phyloP scores from a whole-genome alignment of 2,113 vertebrate species.

The Tinamus guttatus region DNA sequence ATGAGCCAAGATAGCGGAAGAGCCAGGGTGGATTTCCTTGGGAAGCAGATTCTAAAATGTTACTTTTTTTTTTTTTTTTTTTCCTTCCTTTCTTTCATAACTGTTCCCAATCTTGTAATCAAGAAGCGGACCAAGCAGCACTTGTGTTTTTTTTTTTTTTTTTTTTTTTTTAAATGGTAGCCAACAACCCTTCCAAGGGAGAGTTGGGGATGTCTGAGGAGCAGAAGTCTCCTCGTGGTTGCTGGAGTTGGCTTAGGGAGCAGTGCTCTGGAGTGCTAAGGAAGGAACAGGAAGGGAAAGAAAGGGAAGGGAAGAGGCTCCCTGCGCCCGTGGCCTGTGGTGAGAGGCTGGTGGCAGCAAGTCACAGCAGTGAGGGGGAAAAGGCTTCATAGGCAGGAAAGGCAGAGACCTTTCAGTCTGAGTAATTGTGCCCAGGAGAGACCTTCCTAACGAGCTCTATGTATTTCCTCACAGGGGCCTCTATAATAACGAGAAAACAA shows the following conservation, averaged over 20 bases:
- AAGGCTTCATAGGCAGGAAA: not conserved
- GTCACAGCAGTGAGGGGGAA: not conserved
- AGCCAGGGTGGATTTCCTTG: not conserved
- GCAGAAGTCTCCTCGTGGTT: not conserved
- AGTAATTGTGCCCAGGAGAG: fast-evolving
- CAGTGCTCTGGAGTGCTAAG: not conserved
- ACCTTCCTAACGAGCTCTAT: not conserved
- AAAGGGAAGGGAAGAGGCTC: not conserved
- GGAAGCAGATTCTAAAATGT: not conserved
- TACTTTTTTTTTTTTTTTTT: not conserved
- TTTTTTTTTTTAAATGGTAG: no score
- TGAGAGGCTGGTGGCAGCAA: not conserved
- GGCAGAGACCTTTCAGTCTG: not conserved
- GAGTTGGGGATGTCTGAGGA: fast-evolving
- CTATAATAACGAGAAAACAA: not conserved
- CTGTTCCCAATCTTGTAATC: not conserved
- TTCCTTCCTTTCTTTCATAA: not conserved
- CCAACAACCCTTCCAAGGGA: no score
- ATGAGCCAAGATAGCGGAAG: not conserved
- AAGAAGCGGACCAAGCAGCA: not conserved
- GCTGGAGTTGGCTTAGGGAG: not conserved
- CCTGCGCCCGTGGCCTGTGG: not conserved
- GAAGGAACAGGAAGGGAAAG: not conserved
- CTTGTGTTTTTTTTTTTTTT: no score
- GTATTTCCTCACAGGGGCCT: not conserved